Conservation (phyloP, 2,888 invertebrate genomes). For the Chaetogeoica ovagalla region DNA sequence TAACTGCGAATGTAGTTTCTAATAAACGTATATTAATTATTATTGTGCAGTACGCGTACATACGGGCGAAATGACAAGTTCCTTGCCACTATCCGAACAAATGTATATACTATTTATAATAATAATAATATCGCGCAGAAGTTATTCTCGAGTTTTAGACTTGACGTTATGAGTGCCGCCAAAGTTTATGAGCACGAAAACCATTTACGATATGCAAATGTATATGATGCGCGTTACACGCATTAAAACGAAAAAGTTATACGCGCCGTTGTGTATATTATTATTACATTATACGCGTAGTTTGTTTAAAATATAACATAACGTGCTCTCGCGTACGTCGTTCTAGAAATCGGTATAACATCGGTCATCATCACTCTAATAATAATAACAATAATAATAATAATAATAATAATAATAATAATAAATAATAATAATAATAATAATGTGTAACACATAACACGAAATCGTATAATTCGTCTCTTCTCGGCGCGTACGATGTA, state of each 20-base stretch:
- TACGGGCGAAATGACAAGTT: not conserved
- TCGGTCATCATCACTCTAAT: no score
- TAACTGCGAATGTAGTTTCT: no score
- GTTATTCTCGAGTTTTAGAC: slow-evolving; percentile 3
- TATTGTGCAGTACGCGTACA: no score
- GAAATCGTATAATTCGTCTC: no score
- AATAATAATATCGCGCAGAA: not conserved
- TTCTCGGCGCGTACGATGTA: no score
- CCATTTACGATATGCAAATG: slow-evolving; percentile 21
- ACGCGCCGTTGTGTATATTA: not conserved
- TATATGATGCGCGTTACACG: not conserved
- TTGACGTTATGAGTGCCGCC: not conserved
- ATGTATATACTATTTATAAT: no score
- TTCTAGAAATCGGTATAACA: no score
- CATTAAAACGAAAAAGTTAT: slow-evolving; percentile 12
- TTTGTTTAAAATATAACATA: not conserved
- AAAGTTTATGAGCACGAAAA: slow-evolving; percentile 11
- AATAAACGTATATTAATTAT: no score
- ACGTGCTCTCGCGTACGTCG: not conserved
- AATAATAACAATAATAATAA: no score
- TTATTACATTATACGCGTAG: not conserved
- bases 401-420: no score
- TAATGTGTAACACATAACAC: no score
- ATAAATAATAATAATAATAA: no score
- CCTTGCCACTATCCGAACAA: not conserved